phyloP scores from a whole-genome alignment of 2,797 vertebrate genomes.

The Arremon aurantiirostris region DNA sequence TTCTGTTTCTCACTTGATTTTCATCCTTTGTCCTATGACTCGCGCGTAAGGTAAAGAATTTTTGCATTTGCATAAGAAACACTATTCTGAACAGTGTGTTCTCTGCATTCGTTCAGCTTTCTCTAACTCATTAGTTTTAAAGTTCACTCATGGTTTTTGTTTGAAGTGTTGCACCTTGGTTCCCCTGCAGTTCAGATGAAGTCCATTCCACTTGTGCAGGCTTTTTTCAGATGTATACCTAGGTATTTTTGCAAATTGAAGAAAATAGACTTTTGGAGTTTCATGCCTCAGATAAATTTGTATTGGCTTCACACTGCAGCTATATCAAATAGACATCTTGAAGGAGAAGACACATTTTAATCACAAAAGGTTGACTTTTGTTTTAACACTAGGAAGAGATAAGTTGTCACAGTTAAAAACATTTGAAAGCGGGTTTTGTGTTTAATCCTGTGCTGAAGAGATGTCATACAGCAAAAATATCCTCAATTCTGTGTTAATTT shows the following conservation, averaged over 20 bases:
- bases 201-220: not conserved
- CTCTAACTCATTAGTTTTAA: not conserved
- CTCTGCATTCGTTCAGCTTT: not conserved
- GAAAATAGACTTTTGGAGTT: not conserved
- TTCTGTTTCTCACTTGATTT: not conserved
- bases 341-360: not conserved
- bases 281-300: not conserved
- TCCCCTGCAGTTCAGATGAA: not conserved
- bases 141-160: not conserved
- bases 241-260: not conserved
- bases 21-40: not conserved
- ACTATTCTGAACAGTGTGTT: not conserved
- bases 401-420: not conserved
- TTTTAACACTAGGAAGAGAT: not conserved
- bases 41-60: not conserved
- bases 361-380: not conserved
- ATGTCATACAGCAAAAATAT: not conserved
- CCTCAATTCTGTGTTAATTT: not conserved
- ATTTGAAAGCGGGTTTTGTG: not conserved
- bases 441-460: not conserved
- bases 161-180: not conserved
- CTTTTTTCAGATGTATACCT: not conserved
- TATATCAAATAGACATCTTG: not conserved
- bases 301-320: not conserved
- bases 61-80: not conserved